A percentile compares a stretch with the other conserved stretches of the same genome.
phyloP scores from a whole-genome alignment of 2,888 invertebrate genomes.

The Brachyopa scutellaris region DNA sequence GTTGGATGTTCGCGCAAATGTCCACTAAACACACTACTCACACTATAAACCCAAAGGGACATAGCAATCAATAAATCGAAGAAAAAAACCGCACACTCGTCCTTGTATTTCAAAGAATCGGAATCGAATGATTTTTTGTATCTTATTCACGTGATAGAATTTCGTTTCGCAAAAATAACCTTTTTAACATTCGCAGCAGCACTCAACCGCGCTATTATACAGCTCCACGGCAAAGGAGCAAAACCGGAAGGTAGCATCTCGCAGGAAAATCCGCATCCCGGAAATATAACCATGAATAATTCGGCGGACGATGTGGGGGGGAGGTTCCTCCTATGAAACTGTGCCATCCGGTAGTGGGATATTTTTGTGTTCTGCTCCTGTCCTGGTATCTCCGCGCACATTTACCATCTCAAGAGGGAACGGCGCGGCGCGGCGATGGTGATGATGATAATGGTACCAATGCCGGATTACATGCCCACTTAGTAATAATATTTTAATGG shows the following conservation, averaged over 20 bases:
- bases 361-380: no score
- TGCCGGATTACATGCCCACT: constrained; percentile 65
- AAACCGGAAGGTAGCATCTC: constrained; percentile 66
- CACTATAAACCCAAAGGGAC: constrained; percentile 29
- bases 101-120: constrained; percentile 12
- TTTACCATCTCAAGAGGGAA: background rate
- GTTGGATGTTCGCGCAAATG: no score
- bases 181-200: constrained; percentile 49
- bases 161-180: constrained; percentile 32
- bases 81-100: background rate
- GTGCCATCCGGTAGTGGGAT: constrained; percentile 18
- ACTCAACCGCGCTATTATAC: constrained; percentile 40
- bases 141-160: constrained; percentile 64
- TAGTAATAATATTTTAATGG: constrained; percentile 64
- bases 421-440: background rate
- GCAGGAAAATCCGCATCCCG: constrained; percentile 65
- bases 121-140: constrained; percentile 50
- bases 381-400: no score
- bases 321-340: constrained; percentile 27
- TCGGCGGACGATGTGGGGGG: constrained; percentile 30
- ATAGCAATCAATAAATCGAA: background rate
- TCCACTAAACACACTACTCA: background rate
- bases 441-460: constrained; percentile 55
- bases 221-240: constrained; percentile 15
- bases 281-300: constrained; percentile 69